Evolutionary conservation across 2,888 invertebrate genomes (phyloP), one percentile per base, ranked within the genome.

Genomic region (Drosophila conformis): DNA sequence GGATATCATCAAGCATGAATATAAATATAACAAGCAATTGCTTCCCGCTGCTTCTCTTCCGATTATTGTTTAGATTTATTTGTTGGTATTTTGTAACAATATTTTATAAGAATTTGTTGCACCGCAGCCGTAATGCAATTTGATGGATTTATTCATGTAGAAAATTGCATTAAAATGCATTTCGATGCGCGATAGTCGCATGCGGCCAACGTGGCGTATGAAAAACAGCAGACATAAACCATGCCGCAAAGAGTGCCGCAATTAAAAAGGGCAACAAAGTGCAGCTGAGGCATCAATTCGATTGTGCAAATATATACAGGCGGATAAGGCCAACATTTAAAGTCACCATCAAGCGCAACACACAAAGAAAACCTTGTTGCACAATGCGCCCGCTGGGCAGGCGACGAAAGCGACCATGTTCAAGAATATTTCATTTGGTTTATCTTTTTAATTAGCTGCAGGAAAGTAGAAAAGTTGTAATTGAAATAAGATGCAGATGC

Each of bases 91-190:
- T 69, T 57, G 71, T 48, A 68, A 65, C 71, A 69, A 80, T 78
- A 75, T 78, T 80, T 80, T 60, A 67, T 61, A 78, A 66, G 76
- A 65, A 76, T 66, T 65, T 68, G 68, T 57, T 53, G 78, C 68
- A 53, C 80, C 72, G 69, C 78, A 78, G 69, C 46, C 57, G 57
- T 59, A 73, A 53, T 57, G 68, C 73, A 63, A 57, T 79, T 79
- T 78, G 76, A 87, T 86, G 78, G 78, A 90, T 90, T 87, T 90
- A 86, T 86, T 90, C 89, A 72, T 77, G 76, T 60, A 59, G 81
- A 88, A 90, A 86, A 87, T 90, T 90, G 74, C 79, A 90, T 88
- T 88, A 86, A 88, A 83, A 76, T 78, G 71, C 73, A 82, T 51
- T 53, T 29, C 42, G 69, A 46, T 58, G 46, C 51, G 56, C 15